Base-by-base conservation (phyloP, 2,797 vertebrate genomes). In the Petrocephalus sullivani region DNA sequence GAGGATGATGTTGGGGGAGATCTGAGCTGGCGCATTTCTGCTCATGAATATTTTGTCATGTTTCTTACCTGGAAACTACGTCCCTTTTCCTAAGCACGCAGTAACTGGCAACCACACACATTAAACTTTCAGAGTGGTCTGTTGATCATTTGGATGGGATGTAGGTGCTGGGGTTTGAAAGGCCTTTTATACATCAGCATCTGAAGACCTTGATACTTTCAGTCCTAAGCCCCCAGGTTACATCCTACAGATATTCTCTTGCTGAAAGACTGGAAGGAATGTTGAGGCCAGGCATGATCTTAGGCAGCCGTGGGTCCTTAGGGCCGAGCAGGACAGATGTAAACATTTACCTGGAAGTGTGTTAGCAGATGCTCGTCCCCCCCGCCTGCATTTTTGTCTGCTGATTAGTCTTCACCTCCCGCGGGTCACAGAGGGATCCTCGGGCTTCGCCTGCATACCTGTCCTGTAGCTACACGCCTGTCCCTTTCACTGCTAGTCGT, bases 381-480 rank as follows among this genome's bases (percentile, higher is more conserved):
- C n/a, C 16, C 33, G 21, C n/a, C 53, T 61, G 49, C 87, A 85
- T 88, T 64, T 60, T 51, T 61, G 16, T 61, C 56, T 88, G 87
- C 58, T 53, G 87, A 88, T 86, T 61, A 53, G 78, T 56, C 75
- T 83, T 75, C 41, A 60, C 56, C 57, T 37, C 57, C 82, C 78
- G 14, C 10, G 41, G 51, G 87, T 61, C 78, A 61, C 78, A 61
- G 19, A 61, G 14, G 57, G 37, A 82, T 90, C 89, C 85, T 89
- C 91, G 91, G 93, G 92, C 92, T 88, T 88, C 92, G 92, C 91
- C 92, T 94, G 94, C 95, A 96, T 96, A 95, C 93, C 94, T 96
- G 93, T 95, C 96, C 91, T 95, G 96, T 93, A 93, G 94, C 93
- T 93, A 95, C 96, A 95, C 91, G 96, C 93, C 95, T 93, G 91